Conservation (phyloP, 1,140 invertebrate species). For the Apis florea region DNA sequence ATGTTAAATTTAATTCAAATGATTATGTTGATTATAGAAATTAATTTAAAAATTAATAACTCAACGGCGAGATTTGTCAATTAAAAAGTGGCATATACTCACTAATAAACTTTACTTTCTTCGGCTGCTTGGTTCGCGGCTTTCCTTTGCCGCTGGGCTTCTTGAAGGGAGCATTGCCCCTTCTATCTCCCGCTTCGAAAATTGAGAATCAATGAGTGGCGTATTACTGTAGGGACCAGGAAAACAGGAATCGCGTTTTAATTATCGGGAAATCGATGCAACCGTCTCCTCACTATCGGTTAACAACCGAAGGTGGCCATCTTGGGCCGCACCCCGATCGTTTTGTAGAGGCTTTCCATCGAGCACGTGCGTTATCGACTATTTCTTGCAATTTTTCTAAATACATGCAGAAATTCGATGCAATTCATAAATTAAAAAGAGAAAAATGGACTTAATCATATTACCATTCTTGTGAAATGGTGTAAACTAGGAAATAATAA, state of each 20-base stretch:
- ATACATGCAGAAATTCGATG: neutral
- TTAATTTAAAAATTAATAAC: neutral
- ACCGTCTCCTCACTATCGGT: constrained; percentile 49
- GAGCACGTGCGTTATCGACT: constrained; percentile 60
- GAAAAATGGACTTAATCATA: neutral
- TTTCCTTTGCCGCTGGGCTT: constrained; percentile 86
- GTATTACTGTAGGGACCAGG: constrained; percentile 30
- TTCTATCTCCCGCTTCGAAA: constrained; percentile 82
- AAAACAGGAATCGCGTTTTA: constrained; percentile 52
- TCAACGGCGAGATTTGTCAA: neutral
- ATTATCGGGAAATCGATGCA: constrained; percentile 68
- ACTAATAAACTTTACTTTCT: constrained; percentile 94
- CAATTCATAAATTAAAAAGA: neutral
- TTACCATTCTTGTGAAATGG: too few relatives aligned
- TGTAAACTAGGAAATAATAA: neutral
- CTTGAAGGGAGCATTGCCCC: constrained; percentile 86
- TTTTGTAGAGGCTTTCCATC: constrained; percentile 33
- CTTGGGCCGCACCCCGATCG: constrained; percentile 77
- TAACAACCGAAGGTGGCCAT: constrained; percentile 69
- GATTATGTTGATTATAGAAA: neutral
- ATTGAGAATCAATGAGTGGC: constrained; percentile 55
- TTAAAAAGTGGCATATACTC: constrained; percentile 81
- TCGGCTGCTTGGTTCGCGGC: constrained; percentile 88
- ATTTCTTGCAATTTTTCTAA: neutral
- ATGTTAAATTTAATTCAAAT: neutral